phyloP scores from a whole-genome alignment of 2,113 vertebrate genomes.

The Dunckerocampus dactyliophorus region DNA sequence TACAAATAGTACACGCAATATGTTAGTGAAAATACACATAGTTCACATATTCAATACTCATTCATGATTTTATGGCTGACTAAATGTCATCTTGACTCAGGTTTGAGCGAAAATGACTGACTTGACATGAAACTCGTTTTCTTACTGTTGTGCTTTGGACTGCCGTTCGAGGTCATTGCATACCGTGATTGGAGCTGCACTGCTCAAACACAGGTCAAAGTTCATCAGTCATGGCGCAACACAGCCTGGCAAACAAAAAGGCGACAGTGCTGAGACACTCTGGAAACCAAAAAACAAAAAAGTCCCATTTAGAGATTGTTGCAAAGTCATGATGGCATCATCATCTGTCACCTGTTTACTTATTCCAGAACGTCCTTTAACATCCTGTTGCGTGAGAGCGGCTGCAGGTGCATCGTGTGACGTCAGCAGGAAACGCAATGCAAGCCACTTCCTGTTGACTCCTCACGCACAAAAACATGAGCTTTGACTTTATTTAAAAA shows the following conservation, averaged over 20 bases:
- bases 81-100: too few relatives aligned
- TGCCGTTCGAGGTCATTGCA: neutral
- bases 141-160: neutral
- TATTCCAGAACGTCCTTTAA: neutral
- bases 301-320: neutral
- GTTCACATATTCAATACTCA: too few relatives aligned
- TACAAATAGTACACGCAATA: too few relatives aligned
- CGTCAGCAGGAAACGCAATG: neutral
- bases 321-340: too few relatives aligned
- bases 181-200: neutral
- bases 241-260: neutral
- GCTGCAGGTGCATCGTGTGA: neutral
- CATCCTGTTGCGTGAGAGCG: too few relatives aligned
- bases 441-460: neutral
- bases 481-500: conserved; percentile 73
- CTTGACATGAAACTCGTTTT: neutral
- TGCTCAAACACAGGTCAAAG: neutral
- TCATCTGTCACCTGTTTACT: neutral
- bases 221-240: neutral
- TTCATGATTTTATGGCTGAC: too few relatives aligned
- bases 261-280: too few relatives aligned
- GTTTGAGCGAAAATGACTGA: too few relatives aligned
- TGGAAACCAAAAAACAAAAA: too few relatives aligned
- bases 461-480: neutral
- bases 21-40: too few relatives aligned